A percentile compares a stretch with the other conserved stretches of the same genome.
These are phyloP conservation scores for Peucedramus taeniatus DNA, from an alignment of 2,113 vertebrate genomes.

Conservation along the genomic window DNA sequence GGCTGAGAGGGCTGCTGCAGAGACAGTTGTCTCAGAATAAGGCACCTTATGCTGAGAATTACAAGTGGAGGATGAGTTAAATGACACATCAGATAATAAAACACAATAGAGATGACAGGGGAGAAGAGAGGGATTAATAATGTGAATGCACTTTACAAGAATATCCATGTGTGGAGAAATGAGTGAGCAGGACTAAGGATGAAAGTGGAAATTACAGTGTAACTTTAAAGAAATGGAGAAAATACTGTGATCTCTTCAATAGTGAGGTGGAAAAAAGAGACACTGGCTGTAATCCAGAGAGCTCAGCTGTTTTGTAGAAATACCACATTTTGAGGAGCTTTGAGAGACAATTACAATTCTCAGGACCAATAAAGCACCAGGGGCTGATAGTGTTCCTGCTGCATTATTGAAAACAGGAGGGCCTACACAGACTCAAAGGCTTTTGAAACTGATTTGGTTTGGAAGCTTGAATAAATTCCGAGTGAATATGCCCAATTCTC, in stretches of 20 bases:
- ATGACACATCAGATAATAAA: background rate
- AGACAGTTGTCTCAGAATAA: background rate
- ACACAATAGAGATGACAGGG: background rate
- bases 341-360: slow-evolving; percentile 53
- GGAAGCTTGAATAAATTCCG: slow-evolving; percentile 18
- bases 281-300: slow-evolving; percentile 27
- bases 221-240: slow-evolving; percentile 26
- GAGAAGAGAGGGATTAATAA: background rate
- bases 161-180: slow-evolving; percentile 1
- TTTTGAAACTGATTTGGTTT: slow-evolving; percentile 40
- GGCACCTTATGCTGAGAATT: background rate
- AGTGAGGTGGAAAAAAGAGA: slow-evolving; percentile 8
- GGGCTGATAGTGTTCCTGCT: slow-evolving; percentile 34
- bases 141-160: background rate
- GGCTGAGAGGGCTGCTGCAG: background rate
- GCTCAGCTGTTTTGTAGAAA: slow-evolving; percentile 53
- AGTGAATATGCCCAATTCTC: background rate
- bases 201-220: background rate
- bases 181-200: background rate
- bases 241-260: slow-evolving; percentile 17
- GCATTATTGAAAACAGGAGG: slow-evolving; percentile 56
- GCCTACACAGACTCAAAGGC: background rate
- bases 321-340: slow-evolving; percentile 40
- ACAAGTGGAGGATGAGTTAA: background rate
- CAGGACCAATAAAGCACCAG: slow-evolving; percentile 51